These are phyloP conservation scores for Synanceia verrucosa DNA, from an alignment of 2,797 vertebrate species.

Conservation along the genomic window DNA sequence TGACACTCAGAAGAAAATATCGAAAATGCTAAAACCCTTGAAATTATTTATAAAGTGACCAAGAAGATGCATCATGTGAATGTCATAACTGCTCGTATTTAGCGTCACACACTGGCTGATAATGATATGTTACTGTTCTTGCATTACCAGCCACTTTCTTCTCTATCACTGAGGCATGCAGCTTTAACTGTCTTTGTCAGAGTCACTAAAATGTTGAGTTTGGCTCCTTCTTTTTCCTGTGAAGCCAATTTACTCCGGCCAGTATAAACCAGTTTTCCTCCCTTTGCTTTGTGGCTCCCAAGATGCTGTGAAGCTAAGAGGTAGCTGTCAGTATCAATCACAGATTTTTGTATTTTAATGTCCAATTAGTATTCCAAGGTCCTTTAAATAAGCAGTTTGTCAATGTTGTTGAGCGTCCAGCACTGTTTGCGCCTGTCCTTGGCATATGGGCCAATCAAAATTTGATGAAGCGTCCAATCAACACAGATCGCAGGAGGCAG, in stretches of 20 bases:
- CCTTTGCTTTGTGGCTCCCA: conserved; percentile 14
- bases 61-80: conserved; percentile 13
- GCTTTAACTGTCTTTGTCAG: background rate
- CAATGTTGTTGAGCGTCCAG: conserved; percentile 51
- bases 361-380: conserved; percentile 68
- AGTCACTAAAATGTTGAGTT: background rate
- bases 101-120: background rate
- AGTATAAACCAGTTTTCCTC: background rate
- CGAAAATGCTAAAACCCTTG: too few species aligned
- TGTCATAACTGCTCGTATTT: conserved; percentile 2
- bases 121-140: background rate
- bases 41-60: conserved; percentile 3
- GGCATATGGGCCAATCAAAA: conserved; percentile 66
- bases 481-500: conserved; percentile 53
- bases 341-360: conserved; percentile 48
- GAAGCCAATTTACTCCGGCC: background rate
- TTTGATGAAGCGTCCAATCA: conserved; percentile 69
- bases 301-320: conserved; percentile 21
- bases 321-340: conserved; percentile 59
- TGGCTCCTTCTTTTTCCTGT: background rate
- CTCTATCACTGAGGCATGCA: background rate
- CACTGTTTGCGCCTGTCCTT: conserved; percentile 61
- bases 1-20: too few species aligned
- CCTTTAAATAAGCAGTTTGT: conserved; percentile 68
- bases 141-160: background rate